These are phyloP conservation scores for Pygocentrus nattereri DNA, from an alignment of 2,797 vertebrate genomes.

Conservation along the genomic window DNA sequence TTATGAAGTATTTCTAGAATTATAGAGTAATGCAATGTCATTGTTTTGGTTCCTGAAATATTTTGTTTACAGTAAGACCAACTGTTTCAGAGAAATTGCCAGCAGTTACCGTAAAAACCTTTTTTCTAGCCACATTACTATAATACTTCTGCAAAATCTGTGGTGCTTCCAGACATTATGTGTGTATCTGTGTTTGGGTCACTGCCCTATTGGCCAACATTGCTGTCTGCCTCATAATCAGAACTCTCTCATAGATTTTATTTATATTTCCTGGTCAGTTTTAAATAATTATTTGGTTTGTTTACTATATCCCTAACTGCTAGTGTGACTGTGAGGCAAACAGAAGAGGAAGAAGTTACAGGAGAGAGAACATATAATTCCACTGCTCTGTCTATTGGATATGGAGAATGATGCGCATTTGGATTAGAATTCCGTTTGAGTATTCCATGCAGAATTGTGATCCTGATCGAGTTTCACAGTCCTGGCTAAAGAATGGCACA, in stretches of 20 bases:
- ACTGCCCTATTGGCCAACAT: background rate
- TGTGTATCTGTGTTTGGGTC: conserved; percentile 11
- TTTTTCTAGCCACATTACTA: background rate
- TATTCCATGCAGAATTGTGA: conserved; percentile 31
- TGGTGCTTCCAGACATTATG: background rate
- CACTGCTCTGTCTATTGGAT: conserved; percentile 9
- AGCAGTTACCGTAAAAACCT: background rate
- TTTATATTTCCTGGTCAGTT: conserved; percentile 14
- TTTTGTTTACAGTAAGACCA: conserved; percentile 23
- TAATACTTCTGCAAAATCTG: background rate
- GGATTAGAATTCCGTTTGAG: conserved; percentile 9
- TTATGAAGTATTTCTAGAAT: conserved; percentile 6
- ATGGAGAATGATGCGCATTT: conserved; percentile 33
- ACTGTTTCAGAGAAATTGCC: background rate
- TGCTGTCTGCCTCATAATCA: background rate
- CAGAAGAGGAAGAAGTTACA: background rate
- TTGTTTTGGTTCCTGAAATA: conserved; percentile 28
- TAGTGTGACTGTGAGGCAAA: background rate
- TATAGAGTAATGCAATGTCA: conserved; percentile 29
- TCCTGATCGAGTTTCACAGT: conserved; percentile 46
- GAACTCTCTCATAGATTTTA: conserved; percentile 3
- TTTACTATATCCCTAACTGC: conserved; percentile 2
- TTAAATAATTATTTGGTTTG: conserved; percentile 17
- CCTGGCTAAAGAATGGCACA: conserved; percentile 44
- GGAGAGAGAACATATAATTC: conserved; percentile 26